Conservation (phyloP, 2,888 invertebrate genomes). For the Diplazon laetatorius region DNA sequence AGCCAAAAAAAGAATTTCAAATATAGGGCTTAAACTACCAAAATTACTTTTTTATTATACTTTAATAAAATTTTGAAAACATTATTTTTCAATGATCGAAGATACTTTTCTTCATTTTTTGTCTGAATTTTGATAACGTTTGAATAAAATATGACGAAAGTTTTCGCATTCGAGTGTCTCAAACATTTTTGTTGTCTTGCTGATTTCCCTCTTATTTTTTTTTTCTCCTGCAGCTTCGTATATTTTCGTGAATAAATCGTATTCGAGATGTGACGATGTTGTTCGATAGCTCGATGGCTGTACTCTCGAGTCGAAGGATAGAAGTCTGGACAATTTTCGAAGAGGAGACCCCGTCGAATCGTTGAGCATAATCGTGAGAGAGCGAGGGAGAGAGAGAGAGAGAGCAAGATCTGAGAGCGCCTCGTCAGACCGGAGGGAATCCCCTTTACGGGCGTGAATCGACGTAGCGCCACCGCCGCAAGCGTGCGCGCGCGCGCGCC, state of each 20-base stretch:
- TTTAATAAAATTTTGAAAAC: background rate
- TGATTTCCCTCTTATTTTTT: too few species aligned
- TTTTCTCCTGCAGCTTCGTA: background rate
- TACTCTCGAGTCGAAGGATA: background rate
- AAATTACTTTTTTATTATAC: background rate
- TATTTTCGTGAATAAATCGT: background rate
- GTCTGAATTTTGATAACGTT: too few species aligned
- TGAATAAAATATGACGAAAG: background rate
- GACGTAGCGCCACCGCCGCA: conserved; percentile 5
- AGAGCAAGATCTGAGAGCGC: conserved; percentile 4
- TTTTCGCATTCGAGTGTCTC: background rate
- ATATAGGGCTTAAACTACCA: background rate
- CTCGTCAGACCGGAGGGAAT: conserved; percentile 8
- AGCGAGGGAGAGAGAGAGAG: too few species aligned
- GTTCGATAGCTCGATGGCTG: background rate
- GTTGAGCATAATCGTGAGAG: conserved; percentile 53
- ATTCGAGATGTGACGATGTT: background rate
- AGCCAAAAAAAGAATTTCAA: too few species aligned
- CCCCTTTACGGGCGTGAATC: conserved; percentile 5
- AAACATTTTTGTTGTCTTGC: background rate
- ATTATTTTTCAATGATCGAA: background rate
- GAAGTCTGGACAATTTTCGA: conserved; percentile 51
- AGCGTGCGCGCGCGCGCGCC: conserved; percentile 8
- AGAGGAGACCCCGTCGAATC: conserved; percentile 46
- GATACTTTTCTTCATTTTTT: background rate